Evolutionary conservation across 2,113 vertebrate species (phyloP).

Genomic region (Erythrocebus patas): DNA sequence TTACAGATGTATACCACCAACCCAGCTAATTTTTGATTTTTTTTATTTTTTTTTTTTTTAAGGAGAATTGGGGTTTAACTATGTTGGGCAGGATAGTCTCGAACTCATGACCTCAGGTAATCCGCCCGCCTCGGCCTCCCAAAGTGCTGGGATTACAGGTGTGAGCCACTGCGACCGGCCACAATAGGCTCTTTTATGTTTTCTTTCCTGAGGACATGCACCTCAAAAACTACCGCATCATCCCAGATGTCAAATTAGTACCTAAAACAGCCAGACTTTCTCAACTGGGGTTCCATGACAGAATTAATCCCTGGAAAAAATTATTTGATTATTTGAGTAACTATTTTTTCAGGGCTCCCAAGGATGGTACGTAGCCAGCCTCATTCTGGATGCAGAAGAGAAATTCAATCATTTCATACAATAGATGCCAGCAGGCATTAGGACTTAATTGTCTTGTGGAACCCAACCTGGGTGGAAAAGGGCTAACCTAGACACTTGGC

Average conservation of each 20-base stretch:
- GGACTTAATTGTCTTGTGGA: conserved; percentile 3
- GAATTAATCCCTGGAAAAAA: conserved; percentile 17
- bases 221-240: background rate
- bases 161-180: too few relatives aligned
- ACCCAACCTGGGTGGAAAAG: background rate
- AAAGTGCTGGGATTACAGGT: too few relatives aligned
- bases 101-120: too few relatives aligned
- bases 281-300: background rate
- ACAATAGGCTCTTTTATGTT: background rate
- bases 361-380: background rate
- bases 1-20: too few relatives aligned
- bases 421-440: background rate
- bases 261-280: background rate
- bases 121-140: too few relatives aligned
- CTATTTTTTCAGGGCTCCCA: background rate
- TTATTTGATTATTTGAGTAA: conserved; percentile 34
- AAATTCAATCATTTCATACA: conserved; percentile 16
- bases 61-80: too few relatives aligned
- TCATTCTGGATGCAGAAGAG: background rate
- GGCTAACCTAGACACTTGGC: background rate
- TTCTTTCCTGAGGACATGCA: background rate
- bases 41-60: too few relatives aligned
- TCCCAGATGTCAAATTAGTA: background rate
- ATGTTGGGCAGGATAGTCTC: too few relatives aligned
- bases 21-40: too few relatives aligned